These are phyloP conservation scores for Drosophila pseudoobscura DNA, from an alignment of 1,140 invertebrate genomes.

Conservation along the genomic window DNA sequence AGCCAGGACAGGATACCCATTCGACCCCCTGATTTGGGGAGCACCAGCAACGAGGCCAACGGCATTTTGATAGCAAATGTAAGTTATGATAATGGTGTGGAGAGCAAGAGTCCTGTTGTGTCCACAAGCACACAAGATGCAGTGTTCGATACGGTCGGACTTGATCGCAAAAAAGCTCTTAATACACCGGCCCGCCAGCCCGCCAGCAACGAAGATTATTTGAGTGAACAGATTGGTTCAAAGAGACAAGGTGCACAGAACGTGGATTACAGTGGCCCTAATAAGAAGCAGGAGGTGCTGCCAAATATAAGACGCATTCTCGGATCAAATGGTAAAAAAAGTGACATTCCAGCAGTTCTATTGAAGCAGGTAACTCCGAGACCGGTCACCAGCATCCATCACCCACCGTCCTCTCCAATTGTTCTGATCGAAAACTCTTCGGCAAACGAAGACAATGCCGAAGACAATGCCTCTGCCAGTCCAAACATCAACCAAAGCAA, in stretches of 20 bases:
- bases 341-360: conserved; percentile 90
- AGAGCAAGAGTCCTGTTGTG: conserved; percentile 36
- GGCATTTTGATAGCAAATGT: conserved; percentile 11
- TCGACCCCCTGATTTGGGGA: conserved; percentile 84
- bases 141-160: conserved; percentile 16
- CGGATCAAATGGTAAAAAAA: conserved; percentile 91
- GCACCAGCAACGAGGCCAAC: conserved; percentile 26
- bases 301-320: conserved; percentile 91
- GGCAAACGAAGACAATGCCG: conserved; percentile 26
- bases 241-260: conserved; percentile 11
- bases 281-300: conserved; percentile 85
- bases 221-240: conserved; percentile 19
- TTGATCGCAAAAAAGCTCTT: conserved; percentile 87
- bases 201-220: conserved; percentile 8
- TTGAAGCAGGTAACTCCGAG: conserved; percentile 87
- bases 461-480: conserved; percentile 17
- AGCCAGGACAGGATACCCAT: conserved; percentile 91
- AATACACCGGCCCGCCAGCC: conserved; percentile 87
- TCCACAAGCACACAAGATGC: conserved; percentile 35
- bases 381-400: conserved; percentile 56
- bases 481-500: conserved; percentile 78
- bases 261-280: conserved; percentile 12
- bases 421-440: conserved; percentile 50
- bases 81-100: conserved; percentile 26
- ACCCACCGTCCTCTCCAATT: conserved; percentile 68